A percentile compares a stretch with the other conserved stretches of the same genome.
phyloP scores from a whole-genome alignment of 1,140 invertebrate species.

The Polyergus mexicanus region DNA sequence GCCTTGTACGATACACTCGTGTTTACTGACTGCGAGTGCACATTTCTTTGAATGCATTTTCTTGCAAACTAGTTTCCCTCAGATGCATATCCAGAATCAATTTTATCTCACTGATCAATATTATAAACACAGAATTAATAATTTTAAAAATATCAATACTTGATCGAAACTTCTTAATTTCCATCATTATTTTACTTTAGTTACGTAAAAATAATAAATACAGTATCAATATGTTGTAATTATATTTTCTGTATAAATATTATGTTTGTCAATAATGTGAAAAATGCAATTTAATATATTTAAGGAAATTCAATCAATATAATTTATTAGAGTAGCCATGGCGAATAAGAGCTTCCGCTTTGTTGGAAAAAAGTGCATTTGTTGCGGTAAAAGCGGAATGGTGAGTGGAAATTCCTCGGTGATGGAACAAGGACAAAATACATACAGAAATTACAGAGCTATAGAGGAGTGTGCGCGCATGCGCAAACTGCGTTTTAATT shows the following conservation, averaged over 20 bases:
- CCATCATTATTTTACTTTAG: neutral
- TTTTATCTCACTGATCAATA: neutral
- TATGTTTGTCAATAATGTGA: neutral
- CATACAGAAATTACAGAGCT: neutral
- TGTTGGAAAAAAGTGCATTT: constrained; percentile 1
- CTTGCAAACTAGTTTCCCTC: neutral
- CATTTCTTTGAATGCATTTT: neutral
- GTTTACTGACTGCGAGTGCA: neutral
- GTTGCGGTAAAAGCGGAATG: constrained; percentile 2
- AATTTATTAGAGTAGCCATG: neutral
- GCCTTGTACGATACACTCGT: neutral
- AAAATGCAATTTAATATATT: neutral
- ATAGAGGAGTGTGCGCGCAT: neutral
- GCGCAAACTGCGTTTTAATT: constrained; percentile 42
- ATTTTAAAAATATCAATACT: neutral
- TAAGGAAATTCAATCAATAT: constrained; percentile 18
- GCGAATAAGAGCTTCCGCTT: neutral
- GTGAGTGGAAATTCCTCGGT: neutral
- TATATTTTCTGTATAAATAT: constrained; percentile 10
- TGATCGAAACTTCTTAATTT: neutral
- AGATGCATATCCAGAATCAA: constrained; percentile 19
- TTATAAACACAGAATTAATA: neutral
- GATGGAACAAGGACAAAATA: neutral
- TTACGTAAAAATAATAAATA: neutral
- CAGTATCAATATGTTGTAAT: neutral